Conservation (phyloP, 2,113 vertebrate species). For the Gasterosteus aculeatus region DNA sequence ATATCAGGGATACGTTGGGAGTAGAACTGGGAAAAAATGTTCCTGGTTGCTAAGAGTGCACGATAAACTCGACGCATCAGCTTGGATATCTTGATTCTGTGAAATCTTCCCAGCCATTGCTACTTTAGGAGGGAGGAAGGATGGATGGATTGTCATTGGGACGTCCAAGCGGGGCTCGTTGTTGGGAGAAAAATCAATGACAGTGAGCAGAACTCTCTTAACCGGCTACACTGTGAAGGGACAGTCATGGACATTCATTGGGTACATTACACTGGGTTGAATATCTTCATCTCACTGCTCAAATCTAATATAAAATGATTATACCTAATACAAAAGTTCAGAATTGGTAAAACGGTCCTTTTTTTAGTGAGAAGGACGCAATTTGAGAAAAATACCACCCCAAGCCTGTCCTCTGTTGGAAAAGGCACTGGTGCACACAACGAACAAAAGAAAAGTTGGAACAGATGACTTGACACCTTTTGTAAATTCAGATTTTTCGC, state of each 20-base stretch:
- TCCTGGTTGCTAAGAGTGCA: neutral
- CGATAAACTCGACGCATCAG: neutral
- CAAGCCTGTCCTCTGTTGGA: neutral
- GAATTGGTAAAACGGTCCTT: neutral
- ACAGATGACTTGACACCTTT: constrained; percentile 56
- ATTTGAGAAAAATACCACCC: neutral
- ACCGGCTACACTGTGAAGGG: constrained; percentile 30
- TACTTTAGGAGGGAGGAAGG: neutral
- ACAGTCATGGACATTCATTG: neutral
- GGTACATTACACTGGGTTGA: neutral
- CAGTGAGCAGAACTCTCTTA: constrained; percentile 16
- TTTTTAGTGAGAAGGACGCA: too few relatives aligned
- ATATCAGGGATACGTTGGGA: neutral
- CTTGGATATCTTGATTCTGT: neutral
- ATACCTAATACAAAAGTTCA: neutral
- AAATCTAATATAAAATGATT: neutral
- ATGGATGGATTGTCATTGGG: constrained; percentile 13
- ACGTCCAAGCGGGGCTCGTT: neutral
- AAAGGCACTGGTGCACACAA: neutral
- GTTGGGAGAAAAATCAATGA: constrained; percentile 5
- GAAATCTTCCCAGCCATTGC: neutral
- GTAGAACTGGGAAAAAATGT: neutral
- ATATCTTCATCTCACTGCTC: neutral
- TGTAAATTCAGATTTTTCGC: constrained; percentile 68
- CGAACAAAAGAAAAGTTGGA: constrained; percentile 50